These are phyloP conservation scores for Alentia gelatinosa DNA, from an alignment of 2,888 invertebrate genomes.

Conservation along the genomic window DNA sequence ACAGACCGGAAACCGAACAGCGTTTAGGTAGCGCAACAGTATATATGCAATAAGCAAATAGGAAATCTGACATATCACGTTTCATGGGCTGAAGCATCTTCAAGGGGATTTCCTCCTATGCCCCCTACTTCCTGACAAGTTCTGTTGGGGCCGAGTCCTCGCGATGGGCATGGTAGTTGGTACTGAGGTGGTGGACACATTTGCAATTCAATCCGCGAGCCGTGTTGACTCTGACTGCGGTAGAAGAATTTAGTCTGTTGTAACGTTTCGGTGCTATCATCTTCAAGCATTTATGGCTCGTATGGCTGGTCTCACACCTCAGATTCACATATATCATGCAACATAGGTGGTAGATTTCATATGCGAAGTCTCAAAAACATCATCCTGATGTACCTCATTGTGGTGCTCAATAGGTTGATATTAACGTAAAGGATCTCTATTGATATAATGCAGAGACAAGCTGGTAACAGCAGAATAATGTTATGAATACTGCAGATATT, in stretches of 20 bases:
- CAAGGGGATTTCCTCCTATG: not conserved
- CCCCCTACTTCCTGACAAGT: not conserved
- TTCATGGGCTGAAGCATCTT: not conserved
- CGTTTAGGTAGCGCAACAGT: not conserved
- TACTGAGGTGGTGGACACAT: not conserved
- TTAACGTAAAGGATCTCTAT: too few species aligned
- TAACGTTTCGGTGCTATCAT: not conserved
- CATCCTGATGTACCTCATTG: too few species aligned
- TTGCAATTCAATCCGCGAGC: not conserved
- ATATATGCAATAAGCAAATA: not conserved
- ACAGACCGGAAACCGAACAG: slow-evolving; percentile 4
- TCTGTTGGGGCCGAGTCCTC: not conserved
- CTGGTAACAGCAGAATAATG: too few species aligned
- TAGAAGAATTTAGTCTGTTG: not conserved
- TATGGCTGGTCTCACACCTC: too few species aligned
- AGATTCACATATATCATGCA: too few species aligned
- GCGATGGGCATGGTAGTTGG: not conserved
- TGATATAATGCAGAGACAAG: too few species aligned
- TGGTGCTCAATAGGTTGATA: too few species aligned
- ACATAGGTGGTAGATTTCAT: too few species aligned
- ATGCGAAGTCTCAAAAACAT: too few species aligned
- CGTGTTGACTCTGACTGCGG: not conserved
- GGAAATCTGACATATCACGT: slow-evolving; percentile 20
- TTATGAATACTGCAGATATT: too few species aligned
- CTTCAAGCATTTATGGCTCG: slow-evolving; percentile 22